Evolutionary conservation across 2,113 vertebrate genomes (phyloP).

Genomic region (Ophthalmolycus amberensis): DNA sequence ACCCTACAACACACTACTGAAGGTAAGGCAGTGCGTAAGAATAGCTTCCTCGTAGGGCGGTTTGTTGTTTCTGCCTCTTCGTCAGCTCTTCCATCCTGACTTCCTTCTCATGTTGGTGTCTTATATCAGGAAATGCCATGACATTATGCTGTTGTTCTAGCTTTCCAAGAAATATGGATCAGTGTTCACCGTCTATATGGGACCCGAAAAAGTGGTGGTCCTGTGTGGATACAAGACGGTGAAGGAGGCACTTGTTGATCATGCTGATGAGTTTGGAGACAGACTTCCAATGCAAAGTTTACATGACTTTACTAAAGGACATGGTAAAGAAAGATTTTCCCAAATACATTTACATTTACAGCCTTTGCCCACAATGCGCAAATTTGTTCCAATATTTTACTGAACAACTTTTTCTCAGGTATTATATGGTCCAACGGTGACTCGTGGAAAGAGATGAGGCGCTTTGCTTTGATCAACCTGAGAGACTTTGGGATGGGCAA

Average conservation of each 20-base stretch:
- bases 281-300: accelerated
- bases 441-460: conserved; percentile 68
- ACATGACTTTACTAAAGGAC: background rate
- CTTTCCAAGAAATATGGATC: conserved; percentile 60
- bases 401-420: conserved; percentile 22
- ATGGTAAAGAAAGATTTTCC: conserved; percentile 9
- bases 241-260: conserved; percentile 58
- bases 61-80: background rate
- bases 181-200: conserved; percentile 58
- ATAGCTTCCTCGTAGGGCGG: background rate
- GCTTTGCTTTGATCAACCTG: conserved; percentile 61
- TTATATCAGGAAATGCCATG: background rate
- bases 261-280: conserved; percentile 49
- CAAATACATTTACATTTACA: background rate
- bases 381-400: background rate
- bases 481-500: conserved; percentile 74
- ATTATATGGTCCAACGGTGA: conserved; percentile 50
- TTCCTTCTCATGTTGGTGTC: background rate
- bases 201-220: conserved; percentile 62
- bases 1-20: background rate
- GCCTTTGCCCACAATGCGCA: background rate
- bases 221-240: conserved; percentile 63
- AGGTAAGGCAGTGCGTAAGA: conserved; percentile 28
- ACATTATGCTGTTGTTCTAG: conserved; percentile 1
- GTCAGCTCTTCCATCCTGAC: background rate